Conservation (phyloP, 2,797 vertebrate species). For the Sylvilagus floridanus region DNA sequence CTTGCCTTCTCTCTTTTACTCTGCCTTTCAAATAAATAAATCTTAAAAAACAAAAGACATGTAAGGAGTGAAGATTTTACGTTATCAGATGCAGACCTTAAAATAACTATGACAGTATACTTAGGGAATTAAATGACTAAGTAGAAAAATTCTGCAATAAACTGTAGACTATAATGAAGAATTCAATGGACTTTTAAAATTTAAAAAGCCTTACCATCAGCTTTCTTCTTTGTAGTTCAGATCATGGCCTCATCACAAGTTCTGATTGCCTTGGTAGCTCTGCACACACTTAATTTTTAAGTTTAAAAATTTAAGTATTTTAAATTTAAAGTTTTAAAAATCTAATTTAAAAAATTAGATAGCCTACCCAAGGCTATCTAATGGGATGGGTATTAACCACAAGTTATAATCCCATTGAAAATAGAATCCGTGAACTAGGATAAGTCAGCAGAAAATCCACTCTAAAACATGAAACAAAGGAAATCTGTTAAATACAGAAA, state of each 20-base stretch:
- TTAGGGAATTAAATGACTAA: slow-evolving; percentile 32
- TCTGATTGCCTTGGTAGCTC: not conserved
- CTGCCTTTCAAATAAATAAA: too few relatives aligned
- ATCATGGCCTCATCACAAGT: not conserved
- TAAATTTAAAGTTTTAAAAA: too few relatives aligned
- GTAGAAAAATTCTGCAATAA: slow-evolving; percentile 8
- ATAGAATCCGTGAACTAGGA: not conserved
- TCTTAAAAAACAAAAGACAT: too few relatives aligned
- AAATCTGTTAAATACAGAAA: slow-evolving; percentile 14
- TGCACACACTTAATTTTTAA: not conserved
- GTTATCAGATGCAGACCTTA: not conserved
- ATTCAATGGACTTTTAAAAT: not conserved
- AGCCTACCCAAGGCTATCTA: not conserved
- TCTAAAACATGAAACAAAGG: not conserved
- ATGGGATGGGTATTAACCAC: not conserved
- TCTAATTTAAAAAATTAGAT: too few relatives aligned
- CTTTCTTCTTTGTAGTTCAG: not conserved
- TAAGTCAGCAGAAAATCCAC: not conserved
- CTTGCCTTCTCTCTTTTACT: too few relatives aligned
- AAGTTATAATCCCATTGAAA: not conserved
- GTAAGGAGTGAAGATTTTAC: not conserved
- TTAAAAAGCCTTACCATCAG: not conserved
- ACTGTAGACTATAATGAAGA: not conserved
- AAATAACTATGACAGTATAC: not conserved
- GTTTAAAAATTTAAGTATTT: too few relatives aligned